phyloP scores from a whole-genome alignment of 2,113 vertebrate genomes.

The Spea multiplicata region DNA sequence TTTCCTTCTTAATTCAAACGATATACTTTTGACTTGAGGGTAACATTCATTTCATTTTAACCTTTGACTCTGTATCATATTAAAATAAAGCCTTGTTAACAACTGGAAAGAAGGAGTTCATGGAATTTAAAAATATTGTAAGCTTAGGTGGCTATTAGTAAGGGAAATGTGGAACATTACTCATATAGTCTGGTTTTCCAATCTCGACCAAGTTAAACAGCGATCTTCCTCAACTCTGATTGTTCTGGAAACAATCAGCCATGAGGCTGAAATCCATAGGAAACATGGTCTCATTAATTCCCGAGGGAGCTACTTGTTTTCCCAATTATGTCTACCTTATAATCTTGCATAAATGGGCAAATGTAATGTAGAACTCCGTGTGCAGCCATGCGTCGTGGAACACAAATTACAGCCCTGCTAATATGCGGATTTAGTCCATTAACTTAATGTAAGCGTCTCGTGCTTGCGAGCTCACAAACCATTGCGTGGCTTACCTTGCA shows the following conservation, averaged over 20 bases:
- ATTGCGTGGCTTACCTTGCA: neutral
- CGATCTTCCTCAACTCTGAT: conserved; percentile 9
- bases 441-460: neutral
- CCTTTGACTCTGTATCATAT: too few relatives aligned
- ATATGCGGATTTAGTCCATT: conserved; percentile 33
- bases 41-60: too few relatives aligned
- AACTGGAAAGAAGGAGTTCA: neutral
- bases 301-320: conserved; percentile 30
- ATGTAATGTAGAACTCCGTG: conserved; percentile 23
- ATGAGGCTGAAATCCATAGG: conserved; percentile 38
- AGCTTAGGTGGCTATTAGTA: conserved; percentile 16
- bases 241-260: conserved; percentile 41
- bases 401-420: conserved; percentile 14
- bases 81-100: neutral
- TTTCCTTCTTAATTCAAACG: neutral
- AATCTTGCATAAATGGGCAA: conserved; percentile 21
- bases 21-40: too few relatives aligned
- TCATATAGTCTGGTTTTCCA: neutral
- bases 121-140: neutral
- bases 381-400: conserved; percentile 23
- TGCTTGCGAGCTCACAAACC: neutral
- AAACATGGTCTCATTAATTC: conserved; percentile 36
- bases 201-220: conserved; percentile 20
- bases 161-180: conserved; percentile 25
- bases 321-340: conserved; percentile 33